Evolutionary conservation across 2,113 vertebrate genomes (phyloP).

Genomic region (Protobothrops mucrosquamatus): DNA sequence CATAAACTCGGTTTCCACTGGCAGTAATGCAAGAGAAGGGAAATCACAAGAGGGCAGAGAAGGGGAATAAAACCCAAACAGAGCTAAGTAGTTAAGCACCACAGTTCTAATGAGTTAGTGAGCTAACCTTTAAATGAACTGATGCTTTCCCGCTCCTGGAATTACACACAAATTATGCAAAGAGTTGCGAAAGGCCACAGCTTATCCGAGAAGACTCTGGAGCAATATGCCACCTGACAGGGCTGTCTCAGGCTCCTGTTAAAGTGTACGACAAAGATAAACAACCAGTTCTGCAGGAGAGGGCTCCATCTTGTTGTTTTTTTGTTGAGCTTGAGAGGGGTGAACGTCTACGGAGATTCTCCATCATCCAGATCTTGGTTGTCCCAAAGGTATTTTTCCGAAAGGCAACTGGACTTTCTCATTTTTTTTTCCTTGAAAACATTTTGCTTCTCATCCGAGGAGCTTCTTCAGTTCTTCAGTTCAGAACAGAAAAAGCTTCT

Average conservation of each 20-base stretch:
- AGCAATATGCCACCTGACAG: neutral
- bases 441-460: too few relatives aligned
- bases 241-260: too few relatives aligned
- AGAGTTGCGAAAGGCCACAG: neutral
- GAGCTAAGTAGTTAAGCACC: constrained; percentile 65
- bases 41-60: neutral
- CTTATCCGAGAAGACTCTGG: neutral
- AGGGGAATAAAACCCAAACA: constrained; percentile 58
- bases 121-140: constrained; percentile 65
- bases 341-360: neutral
- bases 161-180: neutral
- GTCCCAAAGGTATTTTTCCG: neutral
- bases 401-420: too few relatives aligned
- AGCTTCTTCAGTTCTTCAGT: too few relatives aligned
- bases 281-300: rapidly evolving
- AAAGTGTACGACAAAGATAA: neutral
- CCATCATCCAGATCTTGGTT: neutral
- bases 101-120: constrained; percentile 64
- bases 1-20: neutral
- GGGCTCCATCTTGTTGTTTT: neutral
- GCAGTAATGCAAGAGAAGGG: neutral
- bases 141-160: constrained; percentile 42
- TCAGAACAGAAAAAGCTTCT: too few relatives aligned
- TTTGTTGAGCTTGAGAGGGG: neutral
- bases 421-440: too few relatives aligned